Evolutionary conservation across 2,797 vertebrate species (phyloP).

Genomic region (Lepus townsendii): DNA sequence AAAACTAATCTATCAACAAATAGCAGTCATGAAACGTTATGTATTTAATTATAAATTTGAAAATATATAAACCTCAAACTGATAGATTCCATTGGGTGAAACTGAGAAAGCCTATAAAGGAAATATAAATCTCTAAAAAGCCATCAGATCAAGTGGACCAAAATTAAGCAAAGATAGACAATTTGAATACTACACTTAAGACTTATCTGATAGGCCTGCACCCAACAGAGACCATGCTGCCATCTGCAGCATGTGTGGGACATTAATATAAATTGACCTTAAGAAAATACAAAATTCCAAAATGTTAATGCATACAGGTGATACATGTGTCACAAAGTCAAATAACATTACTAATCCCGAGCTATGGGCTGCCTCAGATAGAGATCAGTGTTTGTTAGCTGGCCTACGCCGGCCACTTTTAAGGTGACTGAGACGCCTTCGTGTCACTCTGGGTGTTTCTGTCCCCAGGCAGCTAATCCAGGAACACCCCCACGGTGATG

Average conservation of each 20-base stretch:
- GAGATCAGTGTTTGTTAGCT: background rate
- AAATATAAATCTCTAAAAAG: slow-evolving; percentile 32
- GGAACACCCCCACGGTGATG: background rate
- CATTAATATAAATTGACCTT: background rate
- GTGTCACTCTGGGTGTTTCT: background rate
- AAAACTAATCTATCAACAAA: background rate
- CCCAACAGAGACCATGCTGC: background rate
- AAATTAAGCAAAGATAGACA: background rate
- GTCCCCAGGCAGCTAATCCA: background rate
- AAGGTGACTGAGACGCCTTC: background rate
- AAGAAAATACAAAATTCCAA: slow-evolving; percentile 3
- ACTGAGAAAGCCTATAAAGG: background rate
- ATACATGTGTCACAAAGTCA: background rate
- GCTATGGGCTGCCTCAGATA: background rate
- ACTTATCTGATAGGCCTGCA: background rate
- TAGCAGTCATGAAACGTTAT: background rate
- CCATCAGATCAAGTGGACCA: background rate
- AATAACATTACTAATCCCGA: background rate
- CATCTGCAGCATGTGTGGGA: background rate
- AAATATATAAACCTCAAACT: background rate
- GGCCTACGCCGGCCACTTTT: background rate
- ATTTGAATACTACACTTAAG: background rate
- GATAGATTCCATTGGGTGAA: background rate
- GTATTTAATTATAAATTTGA: background rate
- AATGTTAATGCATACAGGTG: background rate